phyloP scores from a whole-genome alignment of 2,113 vertebrate genomes.

The Catharus minimus region DNA sequence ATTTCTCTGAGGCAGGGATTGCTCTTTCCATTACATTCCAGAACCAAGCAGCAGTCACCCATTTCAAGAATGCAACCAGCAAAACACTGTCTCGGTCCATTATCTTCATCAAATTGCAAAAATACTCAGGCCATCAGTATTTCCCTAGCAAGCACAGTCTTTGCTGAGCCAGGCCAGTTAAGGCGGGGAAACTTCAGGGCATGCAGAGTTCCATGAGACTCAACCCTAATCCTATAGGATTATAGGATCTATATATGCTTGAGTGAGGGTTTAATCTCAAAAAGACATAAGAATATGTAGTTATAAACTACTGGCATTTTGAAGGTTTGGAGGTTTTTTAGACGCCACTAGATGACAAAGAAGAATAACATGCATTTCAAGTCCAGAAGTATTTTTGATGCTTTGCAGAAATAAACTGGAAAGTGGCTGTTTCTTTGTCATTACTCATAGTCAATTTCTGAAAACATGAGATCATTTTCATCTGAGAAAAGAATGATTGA shows the following conservation, averaged over 20 bases:
- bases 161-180: neutral
- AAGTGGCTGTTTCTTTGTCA: neutral
- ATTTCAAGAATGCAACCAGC: slow-evolving; percentile 24
- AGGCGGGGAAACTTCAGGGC: neutral
- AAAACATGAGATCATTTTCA: neutral
- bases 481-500: neutral
- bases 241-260: neutral
- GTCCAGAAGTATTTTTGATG: neutral
- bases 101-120: slow-evolving; percentile 22
- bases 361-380: neutral
- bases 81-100: slow-evolving; percentile 19
- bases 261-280: neutral
- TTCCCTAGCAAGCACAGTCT: neutral
- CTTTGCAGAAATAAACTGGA: neutral
- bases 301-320: neutral
- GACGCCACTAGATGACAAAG: neutral
- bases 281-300: neutral
- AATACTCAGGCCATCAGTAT: neutral
- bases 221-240: neutral
- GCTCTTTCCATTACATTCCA: slow-evolving; percentile 30
- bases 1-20: neutral
- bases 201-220: neutral
- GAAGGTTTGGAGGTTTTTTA: neutral
- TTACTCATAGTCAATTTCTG: neutral
- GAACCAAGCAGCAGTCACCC: slow-evolving; percentile 32